These are phyloP conservation scores for Eupithecia centaureata DNA, from an alignment of 2,888 invertebrate species.

Conservation along the genomic window DNA sequence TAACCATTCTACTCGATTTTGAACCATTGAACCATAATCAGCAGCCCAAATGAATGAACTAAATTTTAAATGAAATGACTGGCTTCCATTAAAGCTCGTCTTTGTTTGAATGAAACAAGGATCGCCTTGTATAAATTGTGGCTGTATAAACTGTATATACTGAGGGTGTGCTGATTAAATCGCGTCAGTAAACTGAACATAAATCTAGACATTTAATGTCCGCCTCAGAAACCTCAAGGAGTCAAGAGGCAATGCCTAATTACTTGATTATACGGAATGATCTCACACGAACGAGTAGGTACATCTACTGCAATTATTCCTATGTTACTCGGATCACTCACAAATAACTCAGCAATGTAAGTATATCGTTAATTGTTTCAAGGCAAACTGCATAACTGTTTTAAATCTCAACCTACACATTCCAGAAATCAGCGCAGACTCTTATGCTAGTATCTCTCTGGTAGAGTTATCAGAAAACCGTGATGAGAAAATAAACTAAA, in stretches of 20 bases:
- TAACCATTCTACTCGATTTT: background rate
- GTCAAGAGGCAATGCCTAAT: background rate
- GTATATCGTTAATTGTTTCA: conserved; percentile 45
- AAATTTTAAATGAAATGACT: background rate
- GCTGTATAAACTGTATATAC: no score
- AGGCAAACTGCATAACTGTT: conserved; percentile 45
- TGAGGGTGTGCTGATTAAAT: background rate
- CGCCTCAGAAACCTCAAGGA: background rate
- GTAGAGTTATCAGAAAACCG: background rate
- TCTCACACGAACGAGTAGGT: conserved; percentile 25
- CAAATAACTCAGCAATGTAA: conserved; percentile 51
- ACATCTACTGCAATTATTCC: conserved; percentile 20
- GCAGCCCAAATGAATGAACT: background rate
- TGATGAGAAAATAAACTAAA: no score
- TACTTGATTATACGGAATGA: conserved; percentile 20
- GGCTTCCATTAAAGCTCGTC: background rate
- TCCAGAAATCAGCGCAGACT: background rate
- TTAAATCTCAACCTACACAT: background rate
- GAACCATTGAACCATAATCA: background rate
- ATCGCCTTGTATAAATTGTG: background rate
- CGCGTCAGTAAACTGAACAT: background rate
- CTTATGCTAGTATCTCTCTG: no score
- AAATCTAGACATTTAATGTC: background rate
- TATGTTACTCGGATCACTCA: conserved; percentile 44
- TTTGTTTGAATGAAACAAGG: background rate